phyloP scores from a whole-genome alignment of 1,140 invertebrate species.

The Drosophila ironensis region DNA sequence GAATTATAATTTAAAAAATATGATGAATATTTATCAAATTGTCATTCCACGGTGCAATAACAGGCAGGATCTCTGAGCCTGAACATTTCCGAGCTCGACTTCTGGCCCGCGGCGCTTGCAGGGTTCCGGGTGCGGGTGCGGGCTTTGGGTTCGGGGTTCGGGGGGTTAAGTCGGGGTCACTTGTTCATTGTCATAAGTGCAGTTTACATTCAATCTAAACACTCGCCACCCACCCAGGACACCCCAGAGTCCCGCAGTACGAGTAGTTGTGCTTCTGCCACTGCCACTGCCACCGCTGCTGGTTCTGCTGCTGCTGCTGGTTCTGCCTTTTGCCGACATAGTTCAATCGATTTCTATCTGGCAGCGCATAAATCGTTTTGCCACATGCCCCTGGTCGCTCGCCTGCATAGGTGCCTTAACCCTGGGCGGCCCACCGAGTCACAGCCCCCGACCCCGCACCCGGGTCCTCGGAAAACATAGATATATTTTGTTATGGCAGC shows the following conservation, averaged over 20 bases:
- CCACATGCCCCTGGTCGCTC: slow-evolving; percentile 58
- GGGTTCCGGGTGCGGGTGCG: background rate
- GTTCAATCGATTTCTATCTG: slow-evolving; percentile 77
- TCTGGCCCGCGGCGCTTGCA: slow-evolving; percentile 16
- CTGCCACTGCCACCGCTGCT: background rate
- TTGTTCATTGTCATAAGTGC: slow-evolving; percentile 78
- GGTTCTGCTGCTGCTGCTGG: background rate
- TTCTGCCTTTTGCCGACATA: slow-evolving; percentile 9
- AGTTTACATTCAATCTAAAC: slow-evolving; percentile 78
- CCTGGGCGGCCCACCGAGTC: slow-evolving; percentile 6
- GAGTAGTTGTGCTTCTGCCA: background rate
- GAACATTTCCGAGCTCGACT: slow-evolving; percentile 19
- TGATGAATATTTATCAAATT: too few species aligned
- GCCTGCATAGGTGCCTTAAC: slow-evolving; percentile 23
- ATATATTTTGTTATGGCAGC: slow-evolving; percentile 4
- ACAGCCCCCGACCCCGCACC: slow-evolving; percentile 5
- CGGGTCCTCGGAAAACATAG: background rate
- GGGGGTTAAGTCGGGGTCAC: too few species aligned
- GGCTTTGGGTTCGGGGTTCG: background rate
- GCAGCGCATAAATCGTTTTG: slow-evolving; percentile 75
- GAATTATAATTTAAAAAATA: too few species aligned
- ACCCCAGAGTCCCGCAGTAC: background rate
- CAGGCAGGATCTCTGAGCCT: slow-evolving; percentile 1
- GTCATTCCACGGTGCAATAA: background rate
- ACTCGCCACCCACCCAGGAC: slow-evolving; percentile 37